These are phyloP conservation scores for Syrphus vitripennis DNA, from an alignment of 2,888 invertebrate species.

Conservation along the genomic window DNA sequence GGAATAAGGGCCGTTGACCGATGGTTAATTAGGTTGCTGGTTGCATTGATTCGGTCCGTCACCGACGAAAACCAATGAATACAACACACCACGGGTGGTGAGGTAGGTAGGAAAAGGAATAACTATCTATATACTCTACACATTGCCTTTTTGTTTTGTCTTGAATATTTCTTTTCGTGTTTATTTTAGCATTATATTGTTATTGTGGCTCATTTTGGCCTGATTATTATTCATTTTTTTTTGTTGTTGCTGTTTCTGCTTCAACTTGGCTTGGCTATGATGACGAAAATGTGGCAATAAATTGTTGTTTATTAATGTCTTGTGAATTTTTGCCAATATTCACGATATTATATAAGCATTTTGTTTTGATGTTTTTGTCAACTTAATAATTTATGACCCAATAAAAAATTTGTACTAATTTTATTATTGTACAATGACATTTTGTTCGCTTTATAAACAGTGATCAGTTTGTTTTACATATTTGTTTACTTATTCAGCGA, in stretches of 20 bases:
- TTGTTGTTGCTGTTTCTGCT: neutral
- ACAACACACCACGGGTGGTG: slow-evolving; percentile 12
- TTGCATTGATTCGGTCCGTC: slow-evolving; percentile 70
- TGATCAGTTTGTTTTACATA: neutral
- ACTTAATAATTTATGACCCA: slow-evolving; percentile 29
- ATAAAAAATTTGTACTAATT: neutral
- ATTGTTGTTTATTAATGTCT: slow-evolving; percentile 21
- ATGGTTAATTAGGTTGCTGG: slow-evolving; percentile 70
- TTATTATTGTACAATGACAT: neutral
- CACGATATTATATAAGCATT: neutral
- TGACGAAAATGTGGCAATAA: slow-evolving; percentile 17
- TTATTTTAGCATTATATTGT: slow-evolving; percentile 45
- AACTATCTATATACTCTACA: neutral
- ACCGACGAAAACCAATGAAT: slow-evolving; percentile 32
- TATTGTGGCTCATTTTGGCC: slow-evolving; percentile 48
- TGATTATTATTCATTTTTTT: slow-evolving; percentile 34
- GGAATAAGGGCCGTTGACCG: slow-evolving; percentile 70
- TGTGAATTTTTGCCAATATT: slow-evolving; percentile 38
- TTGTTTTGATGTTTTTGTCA: slow-evolving; percentile 45
- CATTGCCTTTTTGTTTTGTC: slow-evolving; percentile 14
- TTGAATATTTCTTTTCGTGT: slow-evolving; percentile 26
- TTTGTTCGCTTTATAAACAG: neutral
- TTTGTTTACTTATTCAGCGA: neutral
- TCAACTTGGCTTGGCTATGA: slow-evolving; percentile 12
- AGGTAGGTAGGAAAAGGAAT: slow-evolving; percentile 17